These are phyloP conservation scores for Podotricha telesiphe DNA, from an alignment of 2,888 invertebrate genomes.

Conservation along the genomic window DNA sequence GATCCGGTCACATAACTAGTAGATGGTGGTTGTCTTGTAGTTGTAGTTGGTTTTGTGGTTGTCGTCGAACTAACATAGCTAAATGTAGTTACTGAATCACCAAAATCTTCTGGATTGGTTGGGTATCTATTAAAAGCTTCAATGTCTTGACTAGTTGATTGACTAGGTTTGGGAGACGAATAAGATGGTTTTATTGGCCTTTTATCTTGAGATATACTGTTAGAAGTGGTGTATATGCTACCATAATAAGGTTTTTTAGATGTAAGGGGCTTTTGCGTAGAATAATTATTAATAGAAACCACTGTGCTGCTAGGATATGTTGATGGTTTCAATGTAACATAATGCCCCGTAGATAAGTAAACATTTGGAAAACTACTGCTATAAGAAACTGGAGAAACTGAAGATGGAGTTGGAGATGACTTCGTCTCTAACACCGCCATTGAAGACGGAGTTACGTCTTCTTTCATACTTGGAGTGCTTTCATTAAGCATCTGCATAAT, in stretches of 20 bases:
- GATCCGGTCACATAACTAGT: conserved; percentile 77
- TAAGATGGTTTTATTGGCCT: conserved; percentile 60
- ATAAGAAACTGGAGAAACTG: conserved; percentile 60
- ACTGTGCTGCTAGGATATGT: conserved; percentile 46
- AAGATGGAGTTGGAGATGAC: conserved; percentile 66
- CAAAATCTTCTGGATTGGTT: conserved; percentile 70
- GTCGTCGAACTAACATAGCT: conserved; percentile 72
- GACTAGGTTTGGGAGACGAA: conserved; percentile 71
- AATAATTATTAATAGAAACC: conserved; percentile 47
- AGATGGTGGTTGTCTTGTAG: conserved; percentile 69
- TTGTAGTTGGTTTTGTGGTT: conserved; percentile 60
- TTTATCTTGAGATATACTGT: conserved; percentile 60
- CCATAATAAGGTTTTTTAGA: conserved; percentile 59
- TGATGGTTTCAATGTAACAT: conserved; percentile 73
- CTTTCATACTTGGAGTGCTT: conserved; percentile 70
- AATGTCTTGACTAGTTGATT: conserved; percentile 75
- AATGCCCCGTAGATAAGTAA: conserved; percentile 69
- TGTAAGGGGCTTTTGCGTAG: conserved; percentile 55
- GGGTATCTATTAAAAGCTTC: conserved; percentile 76
- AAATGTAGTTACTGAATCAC: conserved; percentile 70
- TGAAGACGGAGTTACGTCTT: conserved; percentile 63
- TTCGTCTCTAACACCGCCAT: conserved; percentile 67
- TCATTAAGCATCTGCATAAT: conserved; percentile 86
- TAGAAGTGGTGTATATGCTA: conserved; percentile 63
- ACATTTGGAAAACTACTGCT: conserved; percentile 64